Evolutionary conservation across 2,888 invertebrate species (phyloP).

Genomic region (Drosophila yooni): DNA sequence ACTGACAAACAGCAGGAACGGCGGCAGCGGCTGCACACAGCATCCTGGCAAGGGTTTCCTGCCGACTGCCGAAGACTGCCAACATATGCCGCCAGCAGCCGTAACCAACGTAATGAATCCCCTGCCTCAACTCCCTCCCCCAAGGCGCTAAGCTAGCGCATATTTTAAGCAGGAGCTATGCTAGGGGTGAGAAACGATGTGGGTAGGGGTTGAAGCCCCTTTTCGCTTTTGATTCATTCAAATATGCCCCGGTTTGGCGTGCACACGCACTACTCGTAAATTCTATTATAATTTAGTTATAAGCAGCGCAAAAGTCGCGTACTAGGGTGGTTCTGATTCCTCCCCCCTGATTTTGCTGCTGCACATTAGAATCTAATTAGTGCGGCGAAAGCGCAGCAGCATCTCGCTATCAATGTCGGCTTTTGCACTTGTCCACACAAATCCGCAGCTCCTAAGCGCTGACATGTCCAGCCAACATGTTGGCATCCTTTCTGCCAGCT

Average conservation of each 20-base stretch:
- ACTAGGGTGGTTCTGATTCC: conserved; percentile 39
- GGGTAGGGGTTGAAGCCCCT: conserved; percentile 58
- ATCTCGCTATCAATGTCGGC: conserved; percentile 63
- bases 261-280: conserved; percentile 63
- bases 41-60: conserved; percentile 77
- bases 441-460: conserved; percentile 63
- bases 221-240: conserved; percentile 57
- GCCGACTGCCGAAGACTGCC: conserved; percentile 59
- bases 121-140: conserved; percentile 4
- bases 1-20: conserved; percentile 13
- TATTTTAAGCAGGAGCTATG: conserved; percentile 33
- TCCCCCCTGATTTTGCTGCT: conserved; percentile 41
- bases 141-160: conserved; percentile 38
- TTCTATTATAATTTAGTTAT: conserved; percentile 82
- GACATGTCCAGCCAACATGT: conserved; percentile 77
- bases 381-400: conserved; percentile 54
- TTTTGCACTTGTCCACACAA: conserved; percentile 69
- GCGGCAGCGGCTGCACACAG: conserved; percentile 70
- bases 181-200: conserved; percentile 8
- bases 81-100: conserved; percentile 75
- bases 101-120: conserved; percentile 64
- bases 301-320: conserved; percentile 46
- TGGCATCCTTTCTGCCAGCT: conserved; percentile 47
- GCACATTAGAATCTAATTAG: conserved; percentile 82
- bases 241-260: conserved; percentile 49